Evolutionary conservation across 2,113 vertebrate species (phyloP).

Genomic region (Oryzias celebensis): DNA sequence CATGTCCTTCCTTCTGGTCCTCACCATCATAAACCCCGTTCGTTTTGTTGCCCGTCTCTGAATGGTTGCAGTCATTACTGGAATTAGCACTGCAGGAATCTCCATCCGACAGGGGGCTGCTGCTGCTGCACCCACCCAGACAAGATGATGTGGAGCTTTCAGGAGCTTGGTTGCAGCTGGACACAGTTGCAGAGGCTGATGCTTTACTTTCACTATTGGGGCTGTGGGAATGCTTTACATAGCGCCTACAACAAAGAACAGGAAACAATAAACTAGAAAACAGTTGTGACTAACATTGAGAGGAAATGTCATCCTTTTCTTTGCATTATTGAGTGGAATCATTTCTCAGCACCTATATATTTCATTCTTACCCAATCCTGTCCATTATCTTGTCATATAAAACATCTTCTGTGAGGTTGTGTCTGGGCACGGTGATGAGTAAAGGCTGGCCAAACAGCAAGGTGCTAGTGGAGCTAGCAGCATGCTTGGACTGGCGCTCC

Average conservation of each 20-base stretch:
- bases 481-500: slow-evolving; percentile 85
- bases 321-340: no score
- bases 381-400: slow-evolving; percentile 86
- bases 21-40: slow-evolving; percentile 85
- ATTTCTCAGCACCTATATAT: no score
- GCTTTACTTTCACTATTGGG: slow-evolving; percentile 72
- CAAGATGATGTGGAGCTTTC: slow-evolving; percentile 69
- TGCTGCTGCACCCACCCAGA: slow-evolving; percentile 60
- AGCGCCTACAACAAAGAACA: slow-evolving; percentile 79
- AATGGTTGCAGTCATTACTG: slow-evolving; percentile 71
- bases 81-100: slow-evolving; percentile 74
- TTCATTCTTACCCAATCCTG: slow-evolving; percentile 85
- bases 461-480: slow-evolving; percentile 80
- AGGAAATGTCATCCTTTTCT: no score
- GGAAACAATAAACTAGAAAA: background rate
- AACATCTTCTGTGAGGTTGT: slow-evolving; percentile 84
- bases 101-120: slow-evolving; percentile 68
- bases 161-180: slow-evolving; percentile 71
- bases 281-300: background rate
- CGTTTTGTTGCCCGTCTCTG: slow-evolving; percentile 82
- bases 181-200: slow-evolving; percentile 65
- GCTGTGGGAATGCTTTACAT: slow-evolving; percentile 82
- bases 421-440: slow-evolving; percentile 85
- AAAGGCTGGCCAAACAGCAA: slow-evolving; percentile 93
- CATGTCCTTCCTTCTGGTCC: background rate